phyloP scores from a whole-genome alignment of 1,140 invertebrate genomes.

The Zaprionus inermis region DNA sequence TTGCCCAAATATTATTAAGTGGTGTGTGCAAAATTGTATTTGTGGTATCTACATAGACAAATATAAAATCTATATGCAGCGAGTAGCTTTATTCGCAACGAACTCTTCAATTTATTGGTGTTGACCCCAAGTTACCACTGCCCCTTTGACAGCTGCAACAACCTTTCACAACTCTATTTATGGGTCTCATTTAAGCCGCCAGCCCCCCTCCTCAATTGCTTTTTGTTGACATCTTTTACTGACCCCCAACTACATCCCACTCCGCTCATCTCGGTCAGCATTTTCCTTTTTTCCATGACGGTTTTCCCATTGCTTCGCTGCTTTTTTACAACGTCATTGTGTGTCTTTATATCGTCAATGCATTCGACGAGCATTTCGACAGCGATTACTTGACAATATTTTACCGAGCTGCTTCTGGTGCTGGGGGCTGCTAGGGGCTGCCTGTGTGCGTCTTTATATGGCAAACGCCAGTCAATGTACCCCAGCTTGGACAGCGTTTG shows the following conservation, averaged over 20 bases:
- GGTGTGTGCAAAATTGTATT: not conserved
- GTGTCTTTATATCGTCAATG: conserved; percentile 58
- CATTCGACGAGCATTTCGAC: conserved; percentile 59
- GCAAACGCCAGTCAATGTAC: conserved; percentile 29
- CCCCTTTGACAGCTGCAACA: not conserved
- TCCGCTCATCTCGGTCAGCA: not conserved
- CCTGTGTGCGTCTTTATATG: conserved; percentile 38
- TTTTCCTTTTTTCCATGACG: not conserved
- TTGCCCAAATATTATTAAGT: not conserved
- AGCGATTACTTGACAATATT: conserved; percentile 81
- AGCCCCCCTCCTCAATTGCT: conserved; percentile 5
- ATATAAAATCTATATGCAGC: not conserved
- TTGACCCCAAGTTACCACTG: not conserved
- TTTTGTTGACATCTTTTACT: conserved; percentile 40
- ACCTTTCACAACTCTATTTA: conserved; percentile 35
- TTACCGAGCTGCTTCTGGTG: conserved; percentile 36
- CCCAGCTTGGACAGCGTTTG: conserved; percentile 24
- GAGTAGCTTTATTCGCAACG: not conserved
- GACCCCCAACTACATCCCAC: not conserved
- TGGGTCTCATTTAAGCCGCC: conserved; percentile 28
- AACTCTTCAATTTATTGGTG: not conserved
- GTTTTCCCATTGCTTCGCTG: conserved; percentile 10
- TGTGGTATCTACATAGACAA: not conserved
- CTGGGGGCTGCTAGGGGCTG: not conserved
- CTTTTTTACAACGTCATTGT: conserved; percentile 57